These are phyloP conservation scores for Cataglyphis altisquamis DNA, from an alignment of 2,888 invertebrate species.

Conservation along the genomic window DNA sequence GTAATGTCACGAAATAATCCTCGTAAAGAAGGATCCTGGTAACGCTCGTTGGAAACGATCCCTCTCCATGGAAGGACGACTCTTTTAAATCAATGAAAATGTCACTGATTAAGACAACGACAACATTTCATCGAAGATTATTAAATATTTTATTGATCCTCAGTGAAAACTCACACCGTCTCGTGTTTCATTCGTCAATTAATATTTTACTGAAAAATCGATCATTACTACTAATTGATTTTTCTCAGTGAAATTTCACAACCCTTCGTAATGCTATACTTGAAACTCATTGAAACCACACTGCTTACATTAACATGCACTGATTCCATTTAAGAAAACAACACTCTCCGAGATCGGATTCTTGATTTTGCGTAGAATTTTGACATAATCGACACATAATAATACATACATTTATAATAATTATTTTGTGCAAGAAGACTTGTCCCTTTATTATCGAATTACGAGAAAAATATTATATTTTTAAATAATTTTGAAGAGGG, in stretches of 20 bases:
- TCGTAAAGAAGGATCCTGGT: neutral
- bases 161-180: neutral
- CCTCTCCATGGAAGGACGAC: neutral
- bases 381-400: neutral
- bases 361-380: neutral
- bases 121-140: neutral
- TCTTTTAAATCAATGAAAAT: neutral
- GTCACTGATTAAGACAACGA: neutral
- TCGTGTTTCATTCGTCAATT: neutral
- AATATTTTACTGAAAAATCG: neutral
- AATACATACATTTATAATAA: neutral
- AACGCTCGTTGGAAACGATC: neutral
- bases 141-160: neutral
- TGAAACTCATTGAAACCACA: no score
- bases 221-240: neutral
- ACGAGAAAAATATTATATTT: neutral
- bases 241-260: neutral
- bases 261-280: neutral
- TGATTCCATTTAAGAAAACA: neutral
- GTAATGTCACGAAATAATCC: constrained; percentile 57
- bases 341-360: neutral
- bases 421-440: neutral
- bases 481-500: neutral
- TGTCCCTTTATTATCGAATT: neutral
- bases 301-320: neutral